phyloP scores from a whole-genome alignment of 2,888 invertebrate species.

The Scaptomyza caliginosa region DNA sequence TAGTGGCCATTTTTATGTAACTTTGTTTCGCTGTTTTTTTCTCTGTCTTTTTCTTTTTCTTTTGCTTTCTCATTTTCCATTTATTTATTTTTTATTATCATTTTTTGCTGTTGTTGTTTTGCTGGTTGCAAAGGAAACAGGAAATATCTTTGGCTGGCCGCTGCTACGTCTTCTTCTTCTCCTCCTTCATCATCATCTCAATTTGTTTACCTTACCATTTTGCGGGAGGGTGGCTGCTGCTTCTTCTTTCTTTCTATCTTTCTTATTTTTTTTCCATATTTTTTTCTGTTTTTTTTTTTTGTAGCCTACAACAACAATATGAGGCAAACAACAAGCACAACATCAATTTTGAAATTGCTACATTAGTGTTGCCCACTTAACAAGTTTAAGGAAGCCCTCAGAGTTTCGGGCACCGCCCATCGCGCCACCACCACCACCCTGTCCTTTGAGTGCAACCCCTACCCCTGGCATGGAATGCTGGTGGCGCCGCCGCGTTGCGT shows the following conservation, averaged over 20 bases:
- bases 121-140: slow-evolving; percentile 45
- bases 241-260: slow-evolving; percentile 18
- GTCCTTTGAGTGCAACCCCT: neutral
- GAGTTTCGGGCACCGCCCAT: slow-evolving; percentile 15
- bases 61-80: slow-evolving; percentile 76
- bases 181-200: slow-evolving; percentile 48
- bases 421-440: neutral
- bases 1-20: slow-evolving; percentile 65
- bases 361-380: slow-evolving; percentile 83
- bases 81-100: slow-evolving; percentile 80
- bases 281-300: slow-evolving; percentile 14
- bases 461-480: slow-evolving; percentile 6
- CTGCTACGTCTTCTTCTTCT: slow-evolving; percentile 32
- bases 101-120: slow-evolving; percentile 21
- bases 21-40: slow-evolving; percentile 23
- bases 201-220: slow-evolving; percentile 80
- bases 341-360: slow-evolving; percentile 82
- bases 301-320: slow-evolving; percentile 17
- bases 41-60: slow-evolving; percentile 32
- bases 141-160: slow-evolving; percentile 74
- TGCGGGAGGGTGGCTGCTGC: slow-evolving; percentile 16
- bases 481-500: slow-evolving; percentile 57
- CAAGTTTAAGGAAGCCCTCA: slow-evolving; percentile 71
- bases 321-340: slow-evolving; percentile 33
- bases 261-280: neutral